Base-by-base conservation (phyloP, 2,888 invertebrate species). In the Athalia rosae region DNA sequence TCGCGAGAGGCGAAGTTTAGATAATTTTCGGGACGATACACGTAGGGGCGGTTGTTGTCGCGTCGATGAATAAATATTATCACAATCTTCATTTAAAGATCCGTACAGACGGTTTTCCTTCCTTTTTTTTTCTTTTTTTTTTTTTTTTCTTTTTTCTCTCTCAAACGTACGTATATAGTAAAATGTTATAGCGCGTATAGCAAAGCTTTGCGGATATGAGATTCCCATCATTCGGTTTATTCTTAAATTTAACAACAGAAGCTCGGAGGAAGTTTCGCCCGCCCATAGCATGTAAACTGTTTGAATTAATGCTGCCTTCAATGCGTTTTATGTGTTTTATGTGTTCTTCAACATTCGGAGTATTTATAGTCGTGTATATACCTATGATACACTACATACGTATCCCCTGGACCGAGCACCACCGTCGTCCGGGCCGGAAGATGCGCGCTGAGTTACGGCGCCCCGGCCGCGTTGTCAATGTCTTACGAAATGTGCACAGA, bases 221-320 rank as follows among this genome's bases (percentile, higher is more conserved):
- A 56, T 50, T 77, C 69, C 28, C 28, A 28, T 67, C 64, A 69
- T 59, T 71, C 15, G 66, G 59, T 66, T 74, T 77, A 77, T 77
- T 77, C 77, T 77, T 77, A 77, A 69, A 77, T 77, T 69, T 77
- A 77, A 77, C 67, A 71, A 77, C 69, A 71, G 71, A 71, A 71
- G 71, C 71, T 59, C 28, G 59, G 59, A 58, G 56, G 59, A 28
- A 13, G 78, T 78, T 67, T 59, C 62, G 63, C 76, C 74, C 74
- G 58, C 61, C 77, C 58, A 47, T 47, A 56, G 76, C 71, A 63
- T 80, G 80, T 81, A 84, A 83, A 81, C 81, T 81, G 83, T 84
- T 81, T 83, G 84, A 84, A 84, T 83, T 81, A 83, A 84, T 83
- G 83, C 78, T 80, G 78, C 79, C 80, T 80, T 83, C 82, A 83